Conservation (phyloP, 2,888 invertebrate species). For the Graphium colonna region DNA sequence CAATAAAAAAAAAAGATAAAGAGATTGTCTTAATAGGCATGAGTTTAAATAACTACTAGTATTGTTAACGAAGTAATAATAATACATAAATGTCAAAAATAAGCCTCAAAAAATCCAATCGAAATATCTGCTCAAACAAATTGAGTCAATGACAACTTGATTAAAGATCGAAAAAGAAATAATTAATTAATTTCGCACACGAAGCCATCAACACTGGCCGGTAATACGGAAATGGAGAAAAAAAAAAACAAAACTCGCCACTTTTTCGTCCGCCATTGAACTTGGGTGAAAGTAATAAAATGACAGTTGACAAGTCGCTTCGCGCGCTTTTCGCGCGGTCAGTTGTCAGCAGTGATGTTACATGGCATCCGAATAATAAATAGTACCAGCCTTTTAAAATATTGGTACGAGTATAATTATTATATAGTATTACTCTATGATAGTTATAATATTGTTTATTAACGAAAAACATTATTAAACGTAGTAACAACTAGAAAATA, state of each 20-base stretch:
- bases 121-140: too few species aligned
- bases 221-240: background rate
- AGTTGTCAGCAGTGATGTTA: constrained; percentile 17
- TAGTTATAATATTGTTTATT: background rate
- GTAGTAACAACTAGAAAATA: background rate
- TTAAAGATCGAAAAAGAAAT: background rate
- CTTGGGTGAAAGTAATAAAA: constrained; percentile 24
- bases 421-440: background rate
- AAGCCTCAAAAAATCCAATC: too few species aligned
- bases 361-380: constrained; percentile 13
- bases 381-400: background rate
- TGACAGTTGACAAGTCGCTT: constrained; percentile 20
- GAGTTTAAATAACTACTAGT: too few species aligned
- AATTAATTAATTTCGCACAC: background rate
- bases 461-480: too few species aligned
- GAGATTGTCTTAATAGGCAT: too few species aligned
- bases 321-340: constrained; percentile 17
- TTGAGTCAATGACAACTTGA: background rate
- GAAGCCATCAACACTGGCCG: constrained; percentile 1
- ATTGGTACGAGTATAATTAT: background rate
- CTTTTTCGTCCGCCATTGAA: constrained; percentile 14
- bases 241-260: constrained; percentile 1
- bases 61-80: too few species aligned
- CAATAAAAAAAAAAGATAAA: too few species aligned
- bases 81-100: too few species aligned